Base-by-base conservation (phyloP, 1,140 invertebrate genomes). In the Drosophila bocqueti region DNA sequence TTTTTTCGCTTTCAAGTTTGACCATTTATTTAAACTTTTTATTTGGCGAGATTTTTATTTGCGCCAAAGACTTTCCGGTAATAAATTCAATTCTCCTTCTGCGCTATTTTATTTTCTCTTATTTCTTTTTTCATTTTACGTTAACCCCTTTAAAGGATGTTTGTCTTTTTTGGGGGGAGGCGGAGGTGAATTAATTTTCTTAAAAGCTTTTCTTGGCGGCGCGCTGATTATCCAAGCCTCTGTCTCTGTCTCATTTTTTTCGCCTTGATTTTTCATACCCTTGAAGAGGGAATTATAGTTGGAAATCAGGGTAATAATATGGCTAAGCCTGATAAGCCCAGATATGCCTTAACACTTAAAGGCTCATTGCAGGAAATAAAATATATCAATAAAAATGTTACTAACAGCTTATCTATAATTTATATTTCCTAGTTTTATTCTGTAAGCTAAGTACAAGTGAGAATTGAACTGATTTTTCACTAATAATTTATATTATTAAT, bases 121-220 rank as follows among this genome's bases (percentile, higher is more conserved):
- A 21, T 24, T 31, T 13, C 31, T 5, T 42, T n/a, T 26, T 61
- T 52, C 24, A 15, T 62, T 45, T 45, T 43, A 4, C 26, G 54
- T 89, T 87, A 89, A 87, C 80, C 83, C 83, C 80, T 89, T 89
- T 67, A 38, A 21, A 36, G 11, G 38, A 45, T 26, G 34, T n/a
- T n/a, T 31, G 5, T 21, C 7, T 13, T 36, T n/a, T 6, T 31
- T 45, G 68, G 84, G 75, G 24, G 3, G 24, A 24, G 24, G 61
- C 31, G 76, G 83, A 83, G 81, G 71, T 59, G 81, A 90, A 90
- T 90, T 90, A 90, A 90, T 90, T 90, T 90, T 90, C 85, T 90
- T 90, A 90, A 90, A 90, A 90, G 85, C 85, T 79, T 90, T 90
- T 84, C 85, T 90, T 90, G 85, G 81, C 81, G 75, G 78, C 65